These are phyloP conservation scores for Dicaeum eximium DNA, from an alignment of 2,113 vertebrate species.

Conservation along the genomic window DNA sequence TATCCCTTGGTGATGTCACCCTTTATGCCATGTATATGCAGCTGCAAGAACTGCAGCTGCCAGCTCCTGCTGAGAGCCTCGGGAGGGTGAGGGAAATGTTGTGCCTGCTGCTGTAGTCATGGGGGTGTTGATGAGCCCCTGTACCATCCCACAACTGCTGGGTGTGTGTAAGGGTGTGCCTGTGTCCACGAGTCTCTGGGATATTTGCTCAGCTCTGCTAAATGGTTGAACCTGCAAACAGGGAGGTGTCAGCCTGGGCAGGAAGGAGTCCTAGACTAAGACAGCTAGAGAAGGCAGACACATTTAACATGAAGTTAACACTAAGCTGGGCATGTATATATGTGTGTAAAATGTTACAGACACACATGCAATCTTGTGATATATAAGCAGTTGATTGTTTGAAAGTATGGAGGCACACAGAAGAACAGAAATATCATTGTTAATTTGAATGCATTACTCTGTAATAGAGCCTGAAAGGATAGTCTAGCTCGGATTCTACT, in stretches of 20 bases:
- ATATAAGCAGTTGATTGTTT: neutral
- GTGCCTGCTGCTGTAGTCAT: neutral
- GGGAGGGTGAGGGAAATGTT: rapidly evolving
- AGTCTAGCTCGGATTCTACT: neutral
- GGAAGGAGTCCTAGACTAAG: neutral
- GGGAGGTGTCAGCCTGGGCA: neutral
- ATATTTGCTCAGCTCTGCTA: neutral
- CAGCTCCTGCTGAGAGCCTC: neutral
- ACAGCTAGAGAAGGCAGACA: neutral
- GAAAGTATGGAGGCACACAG: neutral
- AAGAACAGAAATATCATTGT: neutral
- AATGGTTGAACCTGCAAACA: neutral
- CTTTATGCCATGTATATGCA: rapidly evolving
- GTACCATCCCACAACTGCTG: neutral
- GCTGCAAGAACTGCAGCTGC: neutral
- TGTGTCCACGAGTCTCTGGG: neutral
- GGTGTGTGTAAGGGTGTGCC: neutral
- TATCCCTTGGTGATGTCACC: neutral
- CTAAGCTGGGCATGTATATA: neutral
- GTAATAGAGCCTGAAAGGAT: neutral
- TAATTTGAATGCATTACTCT: neutral
- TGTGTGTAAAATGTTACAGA: neutral
- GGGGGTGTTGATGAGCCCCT: neutral
- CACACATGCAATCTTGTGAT: neutral
- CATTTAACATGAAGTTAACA: neutral